Percentiles rank a stretch among this genome's conserved stretches.
phyloP scores from a whole-genome alignment of 2,113 vertebrate genomes.

The Gavialis gangeticus region DNA sequence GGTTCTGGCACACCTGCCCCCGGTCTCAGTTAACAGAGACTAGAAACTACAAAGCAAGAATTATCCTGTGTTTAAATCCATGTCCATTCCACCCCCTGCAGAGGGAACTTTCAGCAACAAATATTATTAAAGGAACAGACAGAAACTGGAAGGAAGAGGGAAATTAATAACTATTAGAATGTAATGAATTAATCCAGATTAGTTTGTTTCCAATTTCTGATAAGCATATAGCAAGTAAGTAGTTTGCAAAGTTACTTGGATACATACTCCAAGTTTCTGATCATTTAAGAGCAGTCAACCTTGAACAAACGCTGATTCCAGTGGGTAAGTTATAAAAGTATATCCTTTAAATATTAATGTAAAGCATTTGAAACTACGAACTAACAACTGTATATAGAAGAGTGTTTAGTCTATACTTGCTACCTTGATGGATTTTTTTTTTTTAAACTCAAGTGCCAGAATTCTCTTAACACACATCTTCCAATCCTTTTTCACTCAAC shows the following conservation, averaged over 20 bases:
- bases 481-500: neutral
- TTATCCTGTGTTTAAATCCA: neutral
- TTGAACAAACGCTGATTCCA: neutral
- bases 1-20: neutral
- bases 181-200: neutral
- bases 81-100: neutral
- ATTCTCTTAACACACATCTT: neutral
- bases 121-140: neutral
- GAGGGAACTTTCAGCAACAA: neutral
- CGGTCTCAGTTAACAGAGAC: neutral
- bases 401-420: neutral
- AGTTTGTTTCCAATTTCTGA: neutral
- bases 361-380: neutral
- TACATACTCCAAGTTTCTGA: neutral
- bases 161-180: neutral
- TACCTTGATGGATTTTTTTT: neutral
- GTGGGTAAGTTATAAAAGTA: neutral
- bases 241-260: neutral
- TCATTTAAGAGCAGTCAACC: neutral
- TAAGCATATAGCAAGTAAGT: neutral
- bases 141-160: neutral
- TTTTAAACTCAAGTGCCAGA: neutral
- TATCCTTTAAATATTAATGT: neutral
- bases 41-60: neutral
- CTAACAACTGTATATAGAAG: neutral